A percentile compares a stretch with the other conserved stretches of the same genome.
These are phyloP conservation scores for Artemia franciscana DNA, from an alignment of 1,140 invertebrate genomes.

Conservation along the genomic window DNA sequence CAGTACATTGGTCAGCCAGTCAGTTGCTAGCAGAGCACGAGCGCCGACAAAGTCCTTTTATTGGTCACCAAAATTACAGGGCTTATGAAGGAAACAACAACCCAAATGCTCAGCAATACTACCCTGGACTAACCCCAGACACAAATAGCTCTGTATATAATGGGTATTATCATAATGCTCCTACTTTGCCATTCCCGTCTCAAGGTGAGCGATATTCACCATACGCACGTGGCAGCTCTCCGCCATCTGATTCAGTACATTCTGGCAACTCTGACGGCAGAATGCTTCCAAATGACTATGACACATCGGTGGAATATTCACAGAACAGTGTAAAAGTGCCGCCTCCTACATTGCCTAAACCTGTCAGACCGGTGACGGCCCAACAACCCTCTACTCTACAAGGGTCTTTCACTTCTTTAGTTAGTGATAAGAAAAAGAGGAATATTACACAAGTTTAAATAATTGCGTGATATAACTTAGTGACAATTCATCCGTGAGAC, in stretches of 20 bases:
- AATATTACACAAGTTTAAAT: constrained; percentile 9
- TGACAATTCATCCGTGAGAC: too few species aligned
- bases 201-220: not conserved
- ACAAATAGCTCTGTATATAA: not conserved
- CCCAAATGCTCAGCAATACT: not conserved
- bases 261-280: not conserved
- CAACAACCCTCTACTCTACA: constrained; percentile 2
- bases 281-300: not conserved
- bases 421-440: constrained; percentile 9
- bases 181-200: not conserved
- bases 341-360: constrained; percentile 10
- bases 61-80: not conserved
- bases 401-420: constrained; percentile 10
- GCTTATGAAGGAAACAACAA: constrained; percentile 2
- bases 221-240: not conserved
- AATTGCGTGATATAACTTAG: too few species aligned
- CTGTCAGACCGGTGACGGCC: not conserved
- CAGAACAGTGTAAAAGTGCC: constrained; percentile 1
- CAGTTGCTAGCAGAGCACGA: constrained; percentile 33
- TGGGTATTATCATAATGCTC: not conserved
- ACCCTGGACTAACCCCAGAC: not conserved
- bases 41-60: constrained; percentile 25
- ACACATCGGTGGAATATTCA: not conserved
- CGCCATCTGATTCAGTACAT: not conserved
- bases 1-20: constrained; percentile 26